A percentile compares a stretch with the other conserved stretches of the same genome.
These are phyloP conservation scores for Trissonchulus sp. DNA, from an alignment of 2,888 invertebrate species.

Conservation along the genomic window DNA sequence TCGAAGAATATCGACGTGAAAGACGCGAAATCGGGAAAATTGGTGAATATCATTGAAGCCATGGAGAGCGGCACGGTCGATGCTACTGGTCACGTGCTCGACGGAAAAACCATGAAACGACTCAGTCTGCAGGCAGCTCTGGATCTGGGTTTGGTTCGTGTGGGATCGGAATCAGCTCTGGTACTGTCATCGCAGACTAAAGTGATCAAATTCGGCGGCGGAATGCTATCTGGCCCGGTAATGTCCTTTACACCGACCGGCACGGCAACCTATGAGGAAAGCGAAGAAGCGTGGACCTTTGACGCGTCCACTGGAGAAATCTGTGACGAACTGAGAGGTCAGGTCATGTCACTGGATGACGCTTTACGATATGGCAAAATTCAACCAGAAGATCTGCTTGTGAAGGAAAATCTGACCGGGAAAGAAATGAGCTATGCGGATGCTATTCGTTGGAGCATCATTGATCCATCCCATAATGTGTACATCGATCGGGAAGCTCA, in stretches of 20 bases:
- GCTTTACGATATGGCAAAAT: conserved; percentile 55
- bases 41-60: conserved; percentile 75
- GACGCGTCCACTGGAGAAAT: conserved; percentile 77
- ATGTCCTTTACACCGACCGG: conserved; percentile 50
- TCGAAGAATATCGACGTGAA: conserved; percentile 69
- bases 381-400: conserved; percentile 58
- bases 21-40: conserved; percentile 73
- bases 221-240: conserved; percentile 43
- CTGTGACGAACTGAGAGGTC: conserved; percentile 61
- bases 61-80: conserved; percentile 64
- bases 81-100: conserved; percentile 41
- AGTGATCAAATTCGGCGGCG: conserved; percentile 48
- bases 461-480: conserved; percentile 50
- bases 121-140: conserved; percentile 46
- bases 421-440: conserved; percentile 58
- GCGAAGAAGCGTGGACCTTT: conserved; percentile 48
- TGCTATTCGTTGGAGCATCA: conserved; percentile 55
- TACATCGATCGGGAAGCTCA: conserved; percentile 48
- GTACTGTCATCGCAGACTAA: conserved; percentile 41
- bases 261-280: conserved; percentile 46
- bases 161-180: conserved; percentile 44
- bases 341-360: conserved; percentile 67
- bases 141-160: conserved; percentile 42
- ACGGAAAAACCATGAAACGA: conserved; percentile 27
- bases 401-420: conserved; percentile 69